A percentile compares a stretch with the other conserved stretches of the same genome.
phyloP scores from a whole-genome alignment of 1,140 invertebrate species.

The honey bee (Apis mellifera) region DNA sequence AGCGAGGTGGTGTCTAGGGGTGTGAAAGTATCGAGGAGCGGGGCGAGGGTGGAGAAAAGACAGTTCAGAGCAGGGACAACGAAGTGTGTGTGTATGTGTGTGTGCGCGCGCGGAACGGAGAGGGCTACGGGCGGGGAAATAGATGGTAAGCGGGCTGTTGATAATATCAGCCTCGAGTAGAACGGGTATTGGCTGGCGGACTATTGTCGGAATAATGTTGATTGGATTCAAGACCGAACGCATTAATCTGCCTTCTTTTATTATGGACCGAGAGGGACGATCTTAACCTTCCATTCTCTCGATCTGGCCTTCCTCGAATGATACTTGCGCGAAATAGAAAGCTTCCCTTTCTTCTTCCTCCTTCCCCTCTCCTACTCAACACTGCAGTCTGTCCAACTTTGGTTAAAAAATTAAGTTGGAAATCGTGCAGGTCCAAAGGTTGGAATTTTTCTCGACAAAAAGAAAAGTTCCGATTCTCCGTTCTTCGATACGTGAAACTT shows the following conservation, averaged over 20 bases:
- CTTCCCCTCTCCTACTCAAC: no score
- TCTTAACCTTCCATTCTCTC: constrained; percentile 43
- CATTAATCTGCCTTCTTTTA: constrained; percentile 81
- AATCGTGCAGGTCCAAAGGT: background rate
- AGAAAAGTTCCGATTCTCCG: no score
- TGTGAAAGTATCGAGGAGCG: constrained; percentile 48
- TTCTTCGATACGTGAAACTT: background rate
- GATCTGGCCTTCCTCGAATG: constrained; percentile 9
- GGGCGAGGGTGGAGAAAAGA: constrained; percentile 60
- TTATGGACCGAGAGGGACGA: constrained; percentile 70
- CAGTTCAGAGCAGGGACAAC: constrained; percentile 3
- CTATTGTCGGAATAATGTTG: constrained; percentile 81
- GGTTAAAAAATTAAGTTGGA: background rate
- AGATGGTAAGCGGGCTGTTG: constrained; percentile 71
- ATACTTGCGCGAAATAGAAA: constrained; percentile 53
- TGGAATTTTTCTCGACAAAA: background rate
- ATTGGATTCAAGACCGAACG: constrained; percentile 80
- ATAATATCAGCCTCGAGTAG: constrained; percentile 77
- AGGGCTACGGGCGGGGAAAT: background rate
- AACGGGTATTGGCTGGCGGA: constrained; percentile 78
- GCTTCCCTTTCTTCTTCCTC: background rate
- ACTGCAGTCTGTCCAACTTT: background rate
- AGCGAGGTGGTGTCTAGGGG: constrained; percentile 55
- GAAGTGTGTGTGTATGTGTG: no score
- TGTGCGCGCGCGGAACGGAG: constrained; percentile 53